Evolutionary conservation across 2,888 invertebrate species (phyloP).

Genomic region (Drosophila anceps): DNA sequence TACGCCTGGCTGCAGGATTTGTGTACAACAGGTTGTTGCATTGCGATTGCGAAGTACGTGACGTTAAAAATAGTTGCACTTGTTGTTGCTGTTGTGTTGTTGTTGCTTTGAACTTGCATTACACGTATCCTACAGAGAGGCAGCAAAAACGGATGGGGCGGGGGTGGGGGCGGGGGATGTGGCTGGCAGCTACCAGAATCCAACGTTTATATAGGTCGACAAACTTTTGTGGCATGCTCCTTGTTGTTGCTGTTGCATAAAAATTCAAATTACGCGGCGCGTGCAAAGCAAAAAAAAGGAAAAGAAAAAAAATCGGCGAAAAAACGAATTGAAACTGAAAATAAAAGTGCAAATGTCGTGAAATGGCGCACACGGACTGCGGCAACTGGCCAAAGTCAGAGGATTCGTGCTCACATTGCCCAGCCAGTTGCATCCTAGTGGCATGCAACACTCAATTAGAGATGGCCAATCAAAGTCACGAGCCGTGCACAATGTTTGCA

Average conservation of each 20-base stretch:
- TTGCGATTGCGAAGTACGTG: slow-evolving; percentile 63
- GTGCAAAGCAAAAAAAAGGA: slow-evolving; percentile 44
- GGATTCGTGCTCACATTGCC: slow-evolving; percentile 5
- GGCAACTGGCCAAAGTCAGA: background rate
- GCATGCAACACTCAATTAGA: slow-evolving; percentile 27
- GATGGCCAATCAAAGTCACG: slow-evolving; percentile 31
- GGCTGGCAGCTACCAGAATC: slow-evolving; percentile 53
- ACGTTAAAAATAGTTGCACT: slow-evolving; percentile 73
- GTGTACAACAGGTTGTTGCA: slow-evolving; percentile 77
- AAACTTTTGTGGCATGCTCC: slow-evolving; percentile 76
- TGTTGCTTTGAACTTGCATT: slow-evolving; percentile 77
- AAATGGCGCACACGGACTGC: slow-evolving; percentile 37
- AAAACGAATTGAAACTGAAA: slow-evolving; percentile 57
- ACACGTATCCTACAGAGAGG: slow-evolving; percentile 66
- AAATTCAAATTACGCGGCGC: slow-evolving; percentile 80
- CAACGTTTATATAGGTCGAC: slow-evolving; percentile 78
- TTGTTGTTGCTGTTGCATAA: slow-evolving; percentile 68
- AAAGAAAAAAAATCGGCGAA: slow-evolving; percentile 10
- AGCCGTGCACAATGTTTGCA: background rate
- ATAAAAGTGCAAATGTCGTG: slow-evolving; percentile 77
- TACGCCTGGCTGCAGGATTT: slow-evolving; percentile 60
- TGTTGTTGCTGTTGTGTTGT: slow-evolving; percentile 39
- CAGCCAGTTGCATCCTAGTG: slow-evolving; percentile 14
- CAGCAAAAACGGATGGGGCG: background rate
- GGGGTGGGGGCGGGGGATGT: background rate